These are phyloP conservation scores for Nesometra sesokonis DNA, from an alignment of 35 echinoderm and acorn worm genomes.

Conservation along the genomic window DNA sequence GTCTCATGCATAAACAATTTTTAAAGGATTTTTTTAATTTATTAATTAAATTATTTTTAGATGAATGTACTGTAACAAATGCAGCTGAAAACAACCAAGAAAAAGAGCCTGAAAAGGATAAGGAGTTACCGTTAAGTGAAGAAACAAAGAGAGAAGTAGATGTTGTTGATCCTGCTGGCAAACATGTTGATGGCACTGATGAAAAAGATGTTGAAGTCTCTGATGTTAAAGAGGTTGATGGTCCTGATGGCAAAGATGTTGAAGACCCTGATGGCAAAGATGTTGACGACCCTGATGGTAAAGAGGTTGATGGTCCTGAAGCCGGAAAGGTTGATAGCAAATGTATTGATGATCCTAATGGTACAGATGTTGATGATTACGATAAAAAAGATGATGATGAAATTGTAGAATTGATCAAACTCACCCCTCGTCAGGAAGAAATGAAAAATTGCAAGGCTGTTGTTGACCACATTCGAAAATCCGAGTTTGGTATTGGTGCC, in stretches of 20 bases:
- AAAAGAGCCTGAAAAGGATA: neutral
- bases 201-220: neutral
- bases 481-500: slow-evolving; percentile 39
- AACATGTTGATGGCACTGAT: neutral
- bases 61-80: neutral
- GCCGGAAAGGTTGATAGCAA: neutral
- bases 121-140: neutral
- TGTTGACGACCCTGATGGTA: neutral
- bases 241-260: neutral
- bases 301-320: neutral
- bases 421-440: neutral
- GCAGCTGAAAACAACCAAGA: neutral
- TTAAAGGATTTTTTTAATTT: no score
- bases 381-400: no score
- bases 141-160: neutral
- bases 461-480: slow-evolving; percentile 13
- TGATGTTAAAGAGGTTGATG: neutral
- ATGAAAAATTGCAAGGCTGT: slow-evolving; percentile 10
- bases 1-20: no score
- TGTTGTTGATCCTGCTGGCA: neutral
- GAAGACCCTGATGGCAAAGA: neutral
- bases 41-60: no score
- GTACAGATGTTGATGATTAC: neutral
- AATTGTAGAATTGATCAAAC: neutral
- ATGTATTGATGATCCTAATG: neutral